Percentiles rank a stretch among this genome's conserved stretches.
Evolutionary conservation across 2,113 vertebrate genomes (phyloP).

Genomic region (Pelecanus crispus): DNA sequence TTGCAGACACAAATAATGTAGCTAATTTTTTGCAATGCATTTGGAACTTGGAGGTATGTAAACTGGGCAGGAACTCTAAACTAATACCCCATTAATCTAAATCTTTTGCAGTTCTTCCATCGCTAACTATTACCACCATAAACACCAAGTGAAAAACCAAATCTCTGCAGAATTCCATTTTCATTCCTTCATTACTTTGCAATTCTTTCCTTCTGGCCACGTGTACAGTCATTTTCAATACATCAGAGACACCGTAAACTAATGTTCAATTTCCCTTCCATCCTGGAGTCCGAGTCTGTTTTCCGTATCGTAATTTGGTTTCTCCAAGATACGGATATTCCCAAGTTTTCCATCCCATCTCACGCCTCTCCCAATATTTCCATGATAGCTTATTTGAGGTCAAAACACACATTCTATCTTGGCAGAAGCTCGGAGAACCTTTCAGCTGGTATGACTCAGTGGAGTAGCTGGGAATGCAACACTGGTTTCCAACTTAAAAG

Average conservation of each 20-base stretch:
- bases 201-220: background rate
- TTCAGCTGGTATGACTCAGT: background rate
- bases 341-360: background rate
- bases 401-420: background rate
- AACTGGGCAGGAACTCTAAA: slow-evolving; percentile 27
- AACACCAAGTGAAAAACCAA: slow-evolving; percentile 1
- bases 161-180: slow-evolving; percentile 1
- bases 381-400: background rate
- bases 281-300: background rate
- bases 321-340: background rate
- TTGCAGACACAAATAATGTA: background rate
- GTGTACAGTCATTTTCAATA: background rate
- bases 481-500: background rate
- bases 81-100: slow-evolving; percentile 40
- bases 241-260: background rate
- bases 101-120: slow-evolving; percentile 7
- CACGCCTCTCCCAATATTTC: background rate
- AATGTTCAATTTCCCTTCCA: background rate
- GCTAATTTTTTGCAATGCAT: background rate
- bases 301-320: background rate
- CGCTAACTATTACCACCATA: background rate
- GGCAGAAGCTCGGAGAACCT: background rate
- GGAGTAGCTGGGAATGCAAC: background rate
- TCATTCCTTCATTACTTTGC: background rate
- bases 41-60: background rate